A percentile compares a stretch with the other conserved stretches of the same genome.
Conservation (phyloP, 1,140 invertebrate genomes). For the Homalodisca vitripennis region DNA sequence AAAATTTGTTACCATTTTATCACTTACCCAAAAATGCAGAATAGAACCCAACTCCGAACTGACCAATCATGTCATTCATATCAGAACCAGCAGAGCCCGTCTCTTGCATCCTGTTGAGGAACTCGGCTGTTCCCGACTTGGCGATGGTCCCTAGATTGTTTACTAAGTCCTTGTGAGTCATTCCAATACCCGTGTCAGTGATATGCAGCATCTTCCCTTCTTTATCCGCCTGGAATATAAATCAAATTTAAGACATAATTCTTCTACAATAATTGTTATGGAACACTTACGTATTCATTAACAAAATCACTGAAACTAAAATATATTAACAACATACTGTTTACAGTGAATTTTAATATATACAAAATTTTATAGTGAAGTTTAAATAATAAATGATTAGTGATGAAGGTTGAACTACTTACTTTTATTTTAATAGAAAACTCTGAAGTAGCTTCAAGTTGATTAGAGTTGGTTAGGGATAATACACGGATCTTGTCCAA, state of each 20-base stretch:
- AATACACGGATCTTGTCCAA: slow-evolving; percentile 93
- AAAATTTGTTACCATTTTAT: too few species aligned
- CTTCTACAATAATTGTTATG: too few species aligned
- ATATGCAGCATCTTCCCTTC: slow-evolving; percentile 94
- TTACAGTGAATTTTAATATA: too few species aligned
- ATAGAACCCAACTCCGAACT: slow-evolving; percentile 98
- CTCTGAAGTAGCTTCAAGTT: slow-evolving; percentile 77
- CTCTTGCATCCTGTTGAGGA: slow-evolving; percentile 92
- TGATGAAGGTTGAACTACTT: too few species aligned
- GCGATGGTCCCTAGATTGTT: slow-evolving; percentile 99
- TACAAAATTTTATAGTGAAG: too few species aligned
- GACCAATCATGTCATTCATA: slow-evolving; percentile 85
- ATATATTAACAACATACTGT: too few species aligned
- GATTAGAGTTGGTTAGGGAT: slow-evolving; percentile 82
- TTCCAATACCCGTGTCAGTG: slow-evolving; percentile 96
- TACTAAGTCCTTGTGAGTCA: slow-evolving; percentile 94
- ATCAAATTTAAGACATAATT: too few species aligned
- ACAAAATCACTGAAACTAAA: too few species aligned
- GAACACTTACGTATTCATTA: too few species aligned
- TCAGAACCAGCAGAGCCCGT: slow-evolving; percentile 55
- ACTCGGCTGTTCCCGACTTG: slow-evolving; percentile 98
- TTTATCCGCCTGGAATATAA: slow-evolving; percentile 71
- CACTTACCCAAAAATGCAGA: slow-evolving; percentile 82
- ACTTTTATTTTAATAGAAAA: slow-evolving; percentile 89
- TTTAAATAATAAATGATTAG: too few species aligned